phyloP scores from a whole-genome alignment of 2,888 invertebrate species.

The Bellardia bayeri region DNA sequence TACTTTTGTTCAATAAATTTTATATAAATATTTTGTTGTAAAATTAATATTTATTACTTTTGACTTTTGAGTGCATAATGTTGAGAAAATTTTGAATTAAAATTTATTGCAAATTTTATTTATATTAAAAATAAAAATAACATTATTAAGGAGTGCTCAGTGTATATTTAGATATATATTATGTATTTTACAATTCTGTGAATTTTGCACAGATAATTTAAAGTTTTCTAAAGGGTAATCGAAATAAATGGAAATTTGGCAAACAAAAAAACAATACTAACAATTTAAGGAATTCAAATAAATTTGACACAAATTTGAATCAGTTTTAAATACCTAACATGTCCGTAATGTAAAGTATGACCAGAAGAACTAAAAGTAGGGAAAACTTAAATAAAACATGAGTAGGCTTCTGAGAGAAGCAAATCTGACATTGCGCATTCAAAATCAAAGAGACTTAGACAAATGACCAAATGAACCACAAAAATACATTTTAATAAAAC shows the following conservation, averaged over 20 bases:
- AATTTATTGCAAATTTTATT: slow-evolving; percentile 34
- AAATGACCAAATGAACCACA: neutral
- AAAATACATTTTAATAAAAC: neutral
- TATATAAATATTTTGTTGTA: slow-evolving; percentile 19
- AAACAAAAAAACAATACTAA: too few species aligned
- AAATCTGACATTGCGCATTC: too few species aligned
- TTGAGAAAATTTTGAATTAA: slow-evolving; percentile 5
- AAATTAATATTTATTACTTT: slow-evolving; percentile 31
- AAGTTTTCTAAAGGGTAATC: too few species aligned
- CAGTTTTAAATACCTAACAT: too few species aligned
- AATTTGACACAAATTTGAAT: too few species aligned
- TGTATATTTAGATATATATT: neutral
- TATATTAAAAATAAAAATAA: slow-evolving; percentile 1
- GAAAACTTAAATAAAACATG: too few species aligned
- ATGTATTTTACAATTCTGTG: neutral
- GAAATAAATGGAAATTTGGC: too few species aligned
- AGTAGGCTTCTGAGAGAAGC: too few species aligned
- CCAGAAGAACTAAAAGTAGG: too few species aligned
- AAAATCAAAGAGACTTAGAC: neutral
- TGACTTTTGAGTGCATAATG: slow-evolving; percentile 20
- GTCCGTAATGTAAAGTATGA: too few species aligned
- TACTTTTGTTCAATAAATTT: slow-evolving; percentile 21
- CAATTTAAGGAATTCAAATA: too few species aligned
- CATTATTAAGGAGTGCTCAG: neutral
- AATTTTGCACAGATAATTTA: too few species aligned